A percentile compares a stretch with the other conserved stretches of the same genome.
Conservation (phyloP, 1,140 invertebrate species). For the Drosophila bifasciata region DNA sequence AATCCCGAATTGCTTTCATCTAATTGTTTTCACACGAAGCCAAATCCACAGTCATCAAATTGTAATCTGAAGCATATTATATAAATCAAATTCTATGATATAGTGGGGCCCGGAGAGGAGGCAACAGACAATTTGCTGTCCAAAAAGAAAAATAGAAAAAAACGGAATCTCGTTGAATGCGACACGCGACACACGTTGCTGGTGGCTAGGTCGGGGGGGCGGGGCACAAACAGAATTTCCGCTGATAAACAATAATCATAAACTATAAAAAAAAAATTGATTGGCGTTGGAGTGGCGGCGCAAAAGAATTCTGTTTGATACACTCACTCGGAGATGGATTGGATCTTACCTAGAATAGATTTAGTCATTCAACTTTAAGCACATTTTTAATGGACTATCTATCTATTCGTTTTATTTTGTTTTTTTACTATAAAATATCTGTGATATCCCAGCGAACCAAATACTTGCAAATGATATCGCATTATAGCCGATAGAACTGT, state of each 20-base stretch:
- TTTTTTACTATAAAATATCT: too few species aligned
- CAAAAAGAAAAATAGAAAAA: slow-evolving; percentile 5
- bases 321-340: too few species aligned
- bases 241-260: slow-evolving; percentile 72
- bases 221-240: neutral
- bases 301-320: too few species aligned
- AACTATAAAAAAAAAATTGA: slow-evolving; percentile 70
- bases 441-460: too few species aligned
- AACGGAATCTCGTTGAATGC: slow-evolving; percentile 44
- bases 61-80: slow-evolving; percentile 69
- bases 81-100: slow-evolving; percentile 31
- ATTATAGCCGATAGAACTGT: too few species aligned
- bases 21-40: slow-evolving; percentile 76
- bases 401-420: too few species aligned
- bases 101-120: neutral
- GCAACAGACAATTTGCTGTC: slow-evolving; percentile 9
- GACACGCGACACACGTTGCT: slow-evolving; percentile 67
- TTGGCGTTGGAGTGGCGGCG: slow-evolving; percentile 65
- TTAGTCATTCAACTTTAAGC: too few species aligned
- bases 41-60: slow-evolving; percentile 72
- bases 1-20: slow-evolving; percentile 37
- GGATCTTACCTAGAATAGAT: too few species aligned
- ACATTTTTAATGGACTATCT: too few species aligned
- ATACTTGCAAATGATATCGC: slow-evolving; percentile 21
- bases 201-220: neutral